Evolutionary conservation across 2,797 vertebrate genomes (phyloP).

Genomic region (Podargus strigoides): DNA sequence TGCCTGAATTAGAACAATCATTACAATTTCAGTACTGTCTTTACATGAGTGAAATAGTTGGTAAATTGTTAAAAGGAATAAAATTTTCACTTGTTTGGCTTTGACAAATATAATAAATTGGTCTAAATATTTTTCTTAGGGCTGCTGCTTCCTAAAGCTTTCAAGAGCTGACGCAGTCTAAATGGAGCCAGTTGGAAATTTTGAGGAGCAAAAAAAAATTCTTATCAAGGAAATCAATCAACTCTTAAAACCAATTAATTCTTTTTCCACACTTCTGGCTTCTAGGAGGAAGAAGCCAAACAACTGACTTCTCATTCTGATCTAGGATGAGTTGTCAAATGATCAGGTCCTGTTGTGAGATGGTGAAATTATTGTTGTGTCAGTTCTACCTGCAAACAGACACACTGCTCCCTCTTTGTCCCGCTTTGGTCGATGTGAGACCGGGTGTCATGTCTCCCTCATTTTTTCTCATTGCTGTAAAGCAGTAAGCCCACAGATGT

Average conservation of each 20-base stretch:
- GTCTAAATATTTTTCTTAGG: neutral
- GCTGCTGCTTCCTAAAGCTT: neutral
- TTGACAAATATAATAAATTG: neutral
- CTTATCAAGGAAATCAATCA: neutral
- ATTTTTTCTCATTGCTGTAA: neutral
- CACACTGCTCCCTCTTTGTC: neutral
- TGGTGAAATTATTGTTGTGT: neutral
- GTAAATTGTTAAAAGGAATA: neutral
- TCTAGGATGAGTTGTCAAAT: neutral
- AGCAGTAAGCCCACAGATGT: neutral
- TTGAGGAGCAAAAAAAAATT: neutral
- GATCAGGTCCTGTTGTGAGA: neutral
- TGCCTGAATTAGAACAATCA: neutral
- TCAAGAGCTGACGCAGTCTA: neutral
- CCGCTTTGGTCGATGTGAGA: neutral
- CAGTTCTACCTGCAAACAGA: neutral
- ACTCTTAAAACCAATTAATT: neutral
- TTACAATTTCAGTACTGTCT: neutral
- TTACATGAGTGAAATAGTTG: neutral
- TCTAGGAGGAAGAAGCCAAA: neutral
- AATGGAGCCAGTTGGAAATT: neutral
- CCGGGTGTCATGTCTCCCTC: neutral
- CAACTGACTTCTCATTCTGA: neutral
- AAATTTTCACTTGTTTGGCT: neutral
- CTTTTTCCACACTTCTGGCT: neutral